Evolutionary conservation across 2,888 invertebrate species (phyloP).

Genomic region (Patella depressa): DNA sequence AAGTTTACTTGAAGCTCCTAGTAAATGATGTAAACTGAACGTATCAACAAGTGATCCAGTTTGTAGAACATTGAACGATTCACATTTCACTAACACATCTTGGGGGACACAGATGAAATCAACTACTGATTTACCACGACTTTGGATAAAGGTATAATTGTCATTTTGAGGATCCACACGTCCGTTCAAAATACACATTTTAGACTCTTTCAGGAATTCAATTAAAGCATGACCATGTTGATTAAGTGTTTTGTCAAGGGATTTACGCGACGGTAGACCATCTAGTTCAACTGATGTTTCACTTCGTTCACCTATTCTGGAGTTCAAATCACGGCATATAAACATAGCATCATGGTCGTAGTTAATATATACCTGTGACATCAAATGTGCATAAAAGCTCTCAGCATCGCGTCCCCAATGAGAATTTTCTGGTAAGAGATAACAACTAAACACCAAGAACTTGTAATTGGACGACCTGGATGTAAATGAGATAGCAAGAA

Average conservation of each 20-base stretch:
- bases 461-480: too few species aligned
- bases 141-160: not conserved
- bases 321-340: conserved; percentile 10
- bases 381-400: not conserved
- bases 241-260: conserved; percentile 7
- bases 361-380: not conserved
- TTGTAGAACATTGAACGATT: not conserved
- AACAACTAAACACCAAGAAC: too few species aligned
- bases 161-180: not conserved
- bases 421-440: conserved; percentile 3
- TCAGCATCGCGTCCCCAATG: not conserved
- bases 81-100: not conserved
- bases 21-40: conserved; percentile 1
- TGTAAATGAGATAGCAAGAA: too few species aligned
- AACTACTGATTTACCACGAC: conserved; percentile 13
- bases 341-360: not conserved
- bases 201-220: conserved; percentile 4
- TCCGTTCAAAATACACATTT: conserved; percentile 5
- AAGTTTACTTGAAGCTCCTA: conserved; percentile 4
- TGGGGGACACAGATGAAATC: conserved; percentile 12
- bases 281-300: not conserved
- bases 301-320: not conserved
- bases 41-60: not conserved
- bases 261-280: not conserved
- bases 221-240: conserved; percentile 13